Base-by-base conservation (phyloP, 2,888 invertebrate genomes). In the Drepanosiphum platanoidis region DNA sequence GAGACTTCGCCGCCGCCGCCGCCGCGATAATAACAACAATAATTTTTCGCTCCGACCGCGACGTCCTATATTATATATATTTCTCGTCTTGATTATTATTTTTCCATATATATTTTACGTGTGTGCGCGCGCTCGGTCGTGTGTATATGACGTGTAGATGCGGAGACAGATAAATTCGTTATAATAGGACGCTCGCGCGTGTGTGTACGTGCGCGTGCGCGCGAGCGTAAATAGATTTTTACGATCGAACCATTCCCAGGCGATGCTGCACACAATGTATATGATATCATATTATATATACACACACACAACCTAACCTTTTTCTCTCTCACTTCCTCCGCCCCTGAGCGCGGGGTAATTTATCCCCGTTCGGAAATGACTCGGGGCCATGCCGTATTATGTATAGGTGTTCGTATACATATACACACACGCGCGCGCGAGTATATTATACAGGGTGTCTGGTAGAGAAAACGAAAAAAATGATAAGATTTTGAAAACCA, bases 11-110 rank as follows among this genome's bases (percentile, higher is more conserved):
- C 72, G 74, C 74, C 72, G 74, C 46, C 74, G 72, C 46, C 71
- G 79, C 71, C 61, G 58, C 72, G 64, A 83, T 83, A 83, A 83
- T 75, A 84, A 77, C 68, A 84, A 84, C 66, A 84, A 84, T 84
- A 84, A 84, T 84, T 84, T 77, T 84, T 84, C 84, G 75, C 75
- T 84, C 58, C 75, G 68, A 84, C 84, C 84, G 83, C 83, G 83
- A 83, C 83, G 72, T 75, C 84, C 39, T 52, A 68, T 83, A 82
- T 70, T 15, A 3, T 42, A 46, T 15, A 15, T 68, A 77, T 75
- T 77, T 84, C 84, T 81, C 80, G 80, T 71, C 58, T 75, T 66
- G 84, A 84, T 84, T 84, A 84, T 84, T 84, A 84, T 84, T 75
- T 61, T 77, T 52, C 22, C 61, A 72, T 72, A 72, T 64, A 72